Percentiles rank a stretch among this genome's conserved stretches.
Evolutionary conservation across 2,113 vertebrate genomes (phyloP).

Genomic region (Pimephales promelas): DNA sequence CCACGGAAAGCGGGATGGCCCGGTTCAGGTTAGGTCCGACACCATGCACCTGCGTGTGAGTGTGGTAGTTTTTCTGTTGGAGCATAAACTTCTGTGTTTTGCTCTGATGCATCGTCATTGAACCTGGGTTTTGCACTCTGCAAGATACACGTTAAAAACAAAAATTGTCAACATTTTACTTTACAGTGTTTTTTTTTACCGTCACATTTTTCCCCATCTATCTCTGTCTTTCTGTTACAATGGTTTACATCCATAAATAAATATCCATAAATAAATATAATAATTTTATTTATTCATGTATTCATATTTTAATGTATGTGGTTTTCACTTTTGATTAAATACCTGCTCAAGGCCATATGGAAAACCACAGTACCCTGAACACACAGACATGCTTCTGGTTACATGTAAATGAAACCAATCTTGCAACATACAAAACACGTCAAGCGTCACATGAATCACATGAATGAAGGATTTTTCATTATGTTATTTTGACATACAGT

Average conservation of each 20-base stretch:
- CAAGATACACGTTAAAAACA: conserved; percentile 49
- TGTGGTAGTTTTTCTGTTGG: conserved; percentile 91
- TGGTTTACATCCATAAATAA: conserved; percentile 23
- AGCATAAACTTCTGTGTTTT: conserved; percentile 88
- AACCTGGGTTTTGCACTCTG: conserved; percentile 82
- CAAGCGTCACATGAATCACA: not conserved
- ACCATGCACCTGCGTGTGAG: conserved; percentile 73
- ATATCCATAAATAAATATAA: too few relatives aligned
- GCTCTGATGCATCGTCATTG: conserved; percentile 81
- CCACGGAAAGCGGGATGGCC: conserved; percentile 80
- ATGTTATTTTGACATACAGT: not conserved
- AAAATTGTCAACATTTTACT: not conserved
- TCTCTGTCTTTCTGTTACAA: not conserved
- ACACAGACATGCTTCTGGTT: not conserved
- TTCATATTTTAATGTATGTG: conserved; percentile 8
- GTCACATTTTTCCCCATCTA: not conserved
- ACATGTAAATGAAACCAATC: conserved; percentile 27
- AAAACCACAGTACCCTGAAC: conserved; percentile 20
- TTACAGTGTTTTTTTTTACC: not conserved
- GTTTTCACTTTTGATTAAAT: conserved; percentile 31
- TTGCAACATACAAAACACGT: conserved; percentile 2
- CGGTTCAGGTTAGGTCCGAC: conserved; percentile 81
- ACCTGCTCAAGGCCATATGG: conserved; percentile 16
- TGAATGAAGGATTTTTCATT: not conserved
- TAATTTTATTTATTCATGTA: conserved; percentile 36